These are phyloP conservation scores for Baronia brevicornis DNA, from an alignment of 2,888 invertebrate genomes.

Conservation along the genomic window DNA sequence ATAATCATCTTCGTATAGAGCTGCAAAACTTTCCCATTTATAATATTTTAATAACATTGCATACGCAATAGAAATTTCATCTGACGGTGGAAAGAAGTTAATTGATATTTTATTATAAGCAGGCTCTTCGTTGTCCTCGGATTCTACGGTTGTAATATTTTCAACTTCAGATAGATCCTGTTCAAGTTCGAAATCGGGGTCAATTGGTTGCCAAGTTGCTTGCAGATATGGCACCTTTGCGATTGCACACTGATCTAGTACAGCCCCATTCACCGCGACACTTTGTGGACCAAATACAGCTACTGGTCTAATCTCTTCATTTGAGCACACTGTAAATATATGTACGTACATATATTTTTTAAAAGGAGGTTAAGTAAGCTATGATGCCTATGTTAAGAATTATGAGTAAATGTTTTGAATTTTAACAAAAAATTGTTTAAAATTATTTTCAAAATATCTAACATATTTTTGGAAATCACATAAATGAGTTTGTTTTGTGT, in stretches of 20 bases:
- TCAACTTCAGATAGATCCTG: constrained; percentile 18
- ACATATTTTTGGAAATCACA: too few relatives aligned
- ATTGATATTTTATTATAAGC: constrained; percentile 59
- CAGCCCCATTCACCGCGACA: constrained; percentile 44
- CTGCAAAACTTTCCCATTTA: constrained; percentile 87
- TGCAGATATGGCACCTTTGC: constrained; percentile 60
- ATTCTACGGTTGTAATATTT: constrained; percentile 13
- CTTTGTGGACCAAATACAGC: constrained; percentile 60
- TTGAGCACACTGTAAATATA: constrained; percentile 47
- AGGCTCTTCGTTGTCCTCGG: constrained; percentile 15
- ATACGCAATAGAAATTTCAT: constrained; percentile 80
- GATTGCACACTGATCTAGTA: constrained; percentile 51
- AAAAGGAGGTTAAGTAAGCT: background rate
- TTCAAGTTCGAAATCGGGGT: constrained; percentile 34
- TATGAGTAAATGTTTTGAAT: background rate
- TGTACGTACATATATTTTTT: background rate
- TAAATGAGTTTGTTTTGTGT: too few relatives aligned
- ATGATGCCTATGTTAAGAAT: background rate
- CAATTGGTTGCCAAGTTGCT: constrained; percentile 57
- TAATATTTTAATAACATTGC: constrained; percentile 83
- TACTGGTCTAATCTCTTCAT: constrained; percentile 38
- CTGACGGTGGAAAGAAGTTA: constrained; percentile 82
- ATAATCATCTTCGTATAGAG: constrained; percentile 89
- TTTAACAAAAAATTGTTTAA: background rate
- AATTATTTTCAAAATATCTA: background rate